These are phyloP conservation scores for Microtus pennsylvanicus DNA, from an alignment of 2,113 vertebrate species.

Conservation along the genomic window DNA sequence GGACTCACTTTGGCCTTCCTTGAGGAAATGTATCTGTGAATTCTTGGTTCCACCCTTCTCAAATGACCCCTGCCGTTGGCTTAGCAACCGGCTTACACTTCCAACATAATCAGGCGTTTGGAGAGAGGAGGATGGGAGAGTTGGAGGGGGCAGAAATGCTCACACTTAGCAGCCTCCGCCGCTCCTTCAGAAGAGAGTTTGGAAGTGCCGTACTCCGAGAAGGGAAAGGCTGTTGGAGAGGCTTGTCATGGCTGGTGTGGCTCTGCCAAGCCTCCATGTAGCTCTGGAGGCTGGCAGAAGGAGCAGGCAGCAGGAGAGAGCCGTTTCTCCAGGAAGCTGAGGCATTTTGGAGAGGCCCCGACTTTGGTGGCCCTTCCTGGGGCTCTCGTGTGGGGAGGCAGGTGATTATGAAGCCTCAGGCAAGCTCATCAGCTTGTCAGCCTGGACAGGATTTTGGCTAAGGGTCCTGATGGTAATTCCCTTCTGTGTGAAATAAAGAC, in stretches of 20 bases:
- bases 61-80: neutral
- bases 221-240: neutral
- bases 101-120: neutral
- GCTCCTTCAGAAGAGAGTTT: neutral
- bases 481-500: neutral
- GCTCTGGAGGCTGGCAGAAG: neutral
- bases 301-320: neutral
- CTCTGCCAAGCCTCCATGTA: neutral
- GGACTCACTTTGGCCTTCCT: neutral
- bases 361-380: neutral
- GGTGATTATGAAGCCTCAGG: neutral
- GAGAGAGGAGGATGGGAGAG: neutral
- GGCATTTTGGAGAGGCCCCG: neutral
- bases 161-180: neutral
- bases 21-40: neutral
- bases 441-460: neutral
- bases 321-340: neutral
- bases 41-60: neutral
- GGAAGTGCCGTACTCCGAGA: neutral
- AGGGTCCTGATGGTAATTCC: neutral
- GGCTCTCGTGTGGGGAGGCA: neutral
- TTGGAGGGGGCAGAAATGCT: neutral
- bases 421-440: neutral
- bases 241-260: accelerated
- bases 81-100: neutral